phyloP scores from a whole-genome alignment of 2,113 vertebrate species.

The Conger conger region DNA sequence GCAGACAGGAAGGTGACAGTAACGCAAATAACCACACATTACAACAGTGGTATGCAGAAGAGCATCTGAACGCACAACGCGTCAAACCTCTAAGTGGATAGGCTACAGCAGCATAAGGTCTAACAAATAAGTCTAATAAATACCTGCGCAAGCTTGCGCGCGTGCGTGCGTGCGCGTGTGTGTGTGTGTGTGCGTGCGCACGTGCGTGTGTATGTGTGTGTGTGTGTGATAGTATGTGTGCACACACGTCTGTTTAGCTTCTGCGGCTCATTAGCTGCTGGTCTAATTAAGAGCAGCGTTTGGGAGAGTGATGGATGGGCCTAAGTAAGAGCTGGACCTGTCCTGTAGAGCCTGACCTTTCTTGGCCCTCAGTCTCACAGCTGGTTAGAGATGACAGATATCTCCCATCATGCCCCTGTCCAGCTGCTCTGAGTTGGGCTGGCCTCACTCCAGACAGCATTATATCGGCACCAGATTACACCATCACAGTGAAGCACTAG shows the following conservation, averaged over 20 bases:
- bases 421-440: constrained; percentile 60
- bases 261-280: constrained; percentile 23
- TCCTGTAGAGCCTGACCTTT: constrained; percentile 60
- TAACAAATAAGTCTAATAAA: too few species aligned
- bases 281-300: constrained; percentile 22
- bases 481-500: background rate
- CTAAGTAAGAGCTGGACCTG: constrained; percentile 27
- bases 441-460: constrained; percentile 48
- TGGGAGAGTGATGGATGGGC: constrained; percentile 22
- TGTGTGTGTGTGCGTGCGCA: background rate
- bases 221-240: background rate
- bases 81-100: too few species aligned
- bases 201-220: background rate
- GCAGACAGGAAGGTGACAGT: too few species aligned
- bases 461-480: background rate
- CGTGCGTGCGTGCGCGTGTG: too few species aligned
- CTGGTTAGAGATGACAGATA: constrained; percentile 77
- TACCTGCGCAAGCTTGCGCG: too few species aligned
- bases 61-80: too few species aligned
- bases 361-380: constrained; percentile 63
- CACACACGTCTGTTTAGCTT: background rate
- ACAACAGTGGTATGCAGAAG: too few species aligned
- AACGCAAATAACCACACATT: too few species aligned
- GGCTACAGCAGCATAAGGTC: too few species aligned
- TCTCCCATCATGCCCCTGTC: constrained; percentile 46